Evolutionary conservation across 1,140 invertebrate species (phyloP), one percentile per base, ranked within the genome.

Genomic region (Cyclina sinensis): DNA sequence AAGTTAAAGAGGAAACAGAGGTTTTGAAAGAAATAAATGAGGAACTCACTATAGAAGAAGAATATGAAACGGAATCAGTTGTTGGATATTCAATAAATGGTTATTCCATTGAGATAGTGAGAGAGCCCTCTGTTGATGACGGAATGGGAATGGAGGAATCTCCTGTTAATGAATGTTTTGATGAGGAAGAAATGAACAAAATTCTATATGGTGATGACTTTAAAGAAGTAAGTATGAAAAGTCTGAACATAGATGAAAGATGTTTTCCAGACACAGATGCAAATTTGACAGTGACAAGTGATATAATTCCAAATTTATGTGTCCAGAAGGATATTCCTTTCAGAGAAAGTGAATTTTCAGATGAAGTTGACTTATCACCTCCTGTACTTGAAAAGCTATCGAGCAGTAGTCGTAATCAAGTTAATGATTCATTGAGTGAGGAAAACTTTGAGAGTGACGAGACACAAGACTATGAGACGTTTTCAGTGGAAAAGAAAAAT

Each of bases 91-190:
- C 65, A 21, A 43, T 81, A 11, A 59, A 81, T 62, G 79, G 79
- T 39, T 81, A 81, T 39, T 59, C 79, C 24, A 81, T 81, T 81
- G 79, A 81, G 65, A 81, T 81, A 62, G 37, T 16, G n/a, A 81
- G 79, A 81, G 79, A 81, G 32, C 37, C 51, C 16, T 57, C 79
- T 21, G 27, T 65, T 32, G 54, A 59, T 21, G 30, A 18, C 21
- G 14, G 5, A 16, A 81, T 81, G 54, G n/a, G 65, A n/a, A 21
- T 14, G 21, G 32, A 35, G 27, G 24, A 70, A 70, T 35, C 32
- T 70, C 32, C 18, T 70, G 32, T 27, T 14, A 70, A 37, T 70
- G 65, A 70, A 37, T 70, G 35, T 37, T 70, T 70, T 37, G 65
- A 70, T 70, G 65, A 70, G 4, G 65, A 70, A 27, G 65, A 70